Evolutionary conservation across 2,888 invertebrate species (phyloP), one percentile per base, ranked within the genome.

Genomic region (Callyntrura guangdongensis): DNA sequence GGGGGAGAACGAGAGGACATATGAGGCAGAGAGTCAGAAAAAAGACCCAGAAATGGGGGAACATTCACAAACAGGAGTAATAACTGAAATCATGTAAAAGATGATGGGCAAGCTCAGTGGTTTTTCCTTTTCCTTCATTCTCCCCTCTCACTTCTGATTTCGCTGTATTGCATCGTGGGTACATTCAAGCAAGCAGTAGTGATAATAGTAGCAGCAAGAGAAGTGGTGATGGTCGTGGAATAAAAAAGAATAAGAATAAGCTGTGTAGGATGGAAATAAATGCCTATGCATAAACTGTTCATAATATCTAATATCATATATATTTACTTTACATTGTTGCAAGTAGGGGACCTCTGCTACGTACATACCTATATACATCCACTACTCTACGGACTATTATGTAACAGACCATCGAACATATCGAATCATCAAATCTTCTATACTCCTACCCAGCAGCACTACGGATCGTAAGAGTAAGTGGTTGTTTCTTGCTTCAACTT

Each of bases 21-120:
- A 36, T n/a, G 12, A 25, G 25, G 22, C 9, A 69, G 56, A 27
- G 56, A 69, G 9, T 4, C 22, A 20, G 77, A 25, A n/a, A 56
- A 49, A 49, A 77, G 49, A 49, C 59, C 25, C 67, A 85, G 86
- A 86, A 90, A 83, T 82, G 90, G 86, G 86, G 90, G 86, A 90
- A 86, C 81, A 86, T 90, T 90, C 86, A 90, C 61, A 79, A 77
- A 69, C 53, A 83, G 53, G 59, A 86, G 83, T 79, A 90, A 86
- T 81, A 86, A 82, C 56, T n/a, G 72, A 90, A 85, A 86, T 86
- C 84, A 88, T 87, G 84, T 88, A 91, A 86, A 83, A 88, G 84
- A 91, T 86, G 88, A 86, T 91, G 84, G 89, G 84, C 82, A 89
- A 91, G 69, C 89, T 87, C 89, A 86, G 89, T 89, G 88, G 89